phyloP scores from a whole-genome alignment of 2,888 invertebrate genomes.

The Epinotia demarniana region DNA sequence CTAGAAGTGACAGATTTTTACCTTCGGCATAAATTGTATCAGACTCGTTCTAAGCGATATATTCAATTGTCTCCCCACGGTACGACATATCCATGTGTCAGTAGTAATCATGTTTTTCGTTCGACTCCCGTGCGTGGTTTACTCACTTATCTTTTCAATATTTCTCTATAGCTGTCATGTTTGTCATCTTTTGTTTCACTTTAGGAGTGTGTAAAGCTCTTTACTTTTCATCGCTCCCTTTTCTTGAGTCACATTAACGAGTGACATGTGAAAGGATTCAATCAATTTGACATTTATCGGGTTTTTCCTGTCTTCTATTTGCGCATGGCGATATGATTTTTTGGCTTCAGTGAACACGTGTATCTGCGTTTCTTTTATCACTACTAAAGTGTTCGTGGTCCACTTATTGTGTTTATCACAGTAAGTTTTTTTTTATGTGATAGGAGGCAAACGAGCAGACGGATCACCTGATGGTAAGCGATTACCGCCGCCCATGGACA shows the following conservation, averaged over 20 bases:
- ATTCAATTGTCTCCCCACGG: not conserved
- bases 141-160: constrained; percentile 29
- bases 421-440: no score
- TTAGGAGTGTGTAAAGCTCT: constrained; percentile 20
- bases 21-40: not conserved
- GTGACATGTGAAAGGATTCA: constrained; percentile 17
- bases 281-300: constrained; percentile 7
- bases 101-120: constrained; percentile 4
- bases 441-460: no score
- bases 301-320: not conserved
- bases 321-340: not conserved
- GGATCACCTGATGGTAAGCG: no score
- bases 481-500: no score
- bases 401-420: no score
- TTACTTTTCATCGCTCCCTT: constrained; percentile 14
- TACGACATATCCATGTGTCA: not conserved
- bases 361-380: no score
- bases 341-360: no score
- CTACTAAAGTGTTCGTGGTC: no score
- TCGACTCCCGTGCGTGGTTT: not conserved
- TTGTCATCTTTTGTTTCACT: not conserved
- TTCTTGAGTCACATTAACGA: constrained; percentile 35
- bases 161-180: constrained; percentile 1
- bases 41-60: not conserved
- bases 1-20: not conserved